A percentile compares a stretch with the other conserved stretches of the same genome.
Conservation (phyloP, 2,113 vertebrate genomes). For the Psittacus erithacus region DNA sequence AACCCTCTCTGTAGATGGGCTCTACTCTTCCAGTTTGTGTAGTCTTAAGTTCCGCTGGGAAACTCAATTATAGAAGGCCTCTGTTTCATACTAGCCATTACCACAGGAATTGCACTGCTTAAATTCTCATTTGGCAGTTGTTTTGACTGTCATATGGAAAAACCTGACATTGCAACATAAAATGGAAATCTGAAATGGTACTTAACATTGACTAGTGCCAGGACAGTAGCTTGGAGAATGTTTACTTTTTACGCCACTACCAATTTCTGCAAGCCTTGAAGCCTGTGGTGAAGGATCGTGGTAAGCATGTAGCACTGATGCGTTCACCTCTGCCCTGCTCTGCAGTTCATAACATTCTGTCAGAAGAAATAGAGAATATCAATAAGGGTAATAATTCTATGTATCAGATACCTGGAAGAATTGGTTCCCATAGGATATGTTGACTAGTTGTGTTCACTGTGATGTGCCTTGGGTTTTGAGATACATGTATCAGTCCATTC, state of each 20-base stretch:
- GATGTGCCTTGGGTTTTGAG: background rate
- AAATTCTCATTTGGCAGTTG: constrained; percentile 18
- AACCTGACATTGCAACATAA: background rate
- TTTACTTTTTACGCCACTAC: background rate
- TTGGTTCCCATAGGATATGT: background rate
- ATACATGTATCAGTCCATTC: background rate
- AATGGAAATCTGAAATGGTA: background rate
- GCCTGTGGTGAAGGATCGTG: background rate
- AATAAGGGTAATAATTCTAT: background rate
- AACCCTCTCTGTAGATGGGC: background rate
- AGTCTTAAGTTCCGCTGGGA: background rate
- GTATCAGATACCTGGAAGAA: background rate
- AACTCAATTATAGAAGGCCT: background rate
- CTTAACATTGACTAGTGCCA: background rate
- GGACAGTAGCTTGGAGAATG: background rate
- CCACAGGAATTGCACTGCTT: background rate
- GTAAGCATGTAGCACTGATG: background rate
- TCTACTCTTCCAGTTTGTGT: background rate
- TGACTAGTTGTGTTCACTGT: background rate
- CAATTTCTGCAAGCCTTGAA: background rate
- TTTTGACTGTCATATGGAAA: background rate
- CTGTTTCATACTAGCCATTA: background rate
- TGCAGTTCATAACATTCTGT: background rate
- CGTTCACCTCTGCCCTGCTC: background rate
- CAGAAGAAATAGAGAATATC: background rate